A percentile compares a stretch with the other conserved stretches of the same genome.
Evolutionary conservation across 2,113 vertebrate genomes (phyloP).

Genomic region (Tragelaphus strepsiceros): DNA sequence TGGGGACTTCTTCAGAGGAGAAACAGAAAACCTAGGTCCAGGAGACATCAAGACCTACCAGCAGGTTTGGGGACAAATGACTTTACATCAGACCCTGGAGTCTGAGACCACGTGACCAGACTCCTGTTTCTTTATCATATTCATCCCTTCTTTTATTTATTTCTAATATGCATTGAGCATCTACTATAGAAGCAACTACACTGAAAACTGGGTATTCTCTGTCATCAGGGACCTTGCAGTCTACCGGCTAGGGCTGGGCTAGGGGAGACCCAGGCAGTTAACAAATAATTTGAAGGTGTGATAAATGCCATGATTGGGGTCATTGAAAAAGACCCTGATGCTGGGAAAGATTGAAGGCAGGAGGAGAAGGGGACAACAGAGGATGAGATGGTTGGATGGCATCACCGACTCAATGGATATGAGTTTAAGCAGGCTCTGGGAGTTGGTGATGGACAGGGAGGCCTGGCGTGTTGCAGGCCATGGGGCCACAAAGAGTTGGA

Average conservation of each 20-base stretch:
- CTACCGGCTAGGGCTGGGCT: not conserved
- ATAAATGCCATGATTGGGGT: not conserved
- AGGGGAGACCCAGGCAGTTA: not conserved
- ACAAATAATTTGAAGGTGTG: not conserved
- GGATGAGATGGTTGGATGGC: not conserved
- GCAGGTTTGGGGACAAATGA: not conserved
- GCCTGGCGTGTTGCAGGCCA: not conserved
- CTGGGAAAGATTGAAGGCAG: not conserved
- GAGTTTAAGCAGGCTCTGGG: not conserved
- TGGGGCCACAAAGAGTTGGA: not conserved
- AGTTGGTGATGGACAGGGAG: not conserved
- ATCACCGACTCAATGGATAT: rapidly evolving
- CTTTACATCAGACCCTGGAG: not conserved
- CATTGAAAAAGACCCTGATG: not conserved
- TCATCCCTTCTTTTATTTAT: not conserved
- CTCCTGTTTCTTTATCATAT: not conserved
- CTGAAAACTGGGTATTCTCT: not conserved
- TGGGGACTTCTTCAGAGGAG: not conserved
- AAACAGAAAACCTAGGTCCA: not conserved
- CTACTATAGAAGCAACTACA: not conserved
- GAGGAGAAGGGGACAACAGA: not conserved
- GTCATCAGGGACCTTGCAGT: not conserved
- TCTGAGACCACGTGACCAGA: not conserved
- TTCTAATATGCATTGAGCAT: not conserved
- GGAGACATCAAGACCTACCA: not conserved